Conservation (phyloP, 2,113 vertebrate genomes). For the Eulemur rufifrons region DNA sequence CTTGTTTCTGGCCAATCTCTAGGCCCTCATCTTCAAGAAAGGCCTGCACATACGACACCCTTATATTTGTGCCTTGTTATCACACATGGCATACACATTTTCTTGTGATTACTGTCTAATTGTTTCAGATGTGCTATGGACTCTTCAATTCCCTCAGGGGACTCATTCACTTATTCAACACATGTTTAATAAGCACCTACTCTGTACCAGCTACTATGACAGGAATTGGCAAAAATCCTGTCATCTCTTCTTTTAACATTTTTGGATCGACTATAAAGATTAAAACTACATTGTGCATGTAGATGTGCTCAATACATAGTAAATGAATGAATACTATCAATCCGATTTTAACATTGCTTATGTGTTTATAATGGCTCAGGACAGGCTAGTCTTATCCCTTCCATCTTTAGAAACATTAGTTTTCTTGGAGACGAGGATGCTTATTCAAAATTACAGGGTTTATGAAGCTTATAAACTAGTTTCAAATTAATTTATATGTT, state of each 20-base stretch:
- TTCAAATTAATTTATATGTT: constrained; percentile 42
- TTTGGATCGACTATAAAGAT: neutral
- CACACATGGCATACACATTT: neutral
- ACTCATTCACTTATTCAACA: neutral
- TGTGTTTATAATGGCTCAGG: constrained; percentile 1
- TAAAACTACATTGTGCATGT: neutral
- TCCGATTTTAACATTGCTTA: neutral
- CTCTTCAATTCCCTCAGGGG: neutral
- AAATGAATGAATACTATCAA: constrained; percentile 23
- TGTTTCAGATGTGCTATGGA: neutral
- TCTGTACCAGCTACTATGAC: neutral
- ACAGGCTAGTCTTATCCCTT: neutral
- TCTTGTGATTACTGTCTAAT: neutral
- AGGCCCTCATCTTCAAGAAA: neutral
- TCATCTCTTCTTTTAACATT: neutral
- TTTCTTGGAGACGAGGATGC: constrained; percentile 23
- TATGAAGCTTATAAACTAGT: constrained; percentile 19
- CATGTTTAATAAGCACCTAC: constrained; percentile 23
- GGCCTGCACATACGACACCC: no score
- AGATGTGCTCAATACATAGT: constrained; percentile 31
- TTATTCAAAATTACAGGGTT: constrained; percentile 31
- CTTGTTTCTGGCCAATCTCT: neutral
- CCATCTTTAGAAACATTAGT: constrained; percentile 2
- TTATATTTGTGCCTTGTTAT: neutral
- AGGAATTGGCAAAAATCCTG: neutral